These are phyloP conservation scores for Troilus luridus DNA, from an alignment of 2,888 invertebrate genomes.

Conservation along the genomic window DNA sequence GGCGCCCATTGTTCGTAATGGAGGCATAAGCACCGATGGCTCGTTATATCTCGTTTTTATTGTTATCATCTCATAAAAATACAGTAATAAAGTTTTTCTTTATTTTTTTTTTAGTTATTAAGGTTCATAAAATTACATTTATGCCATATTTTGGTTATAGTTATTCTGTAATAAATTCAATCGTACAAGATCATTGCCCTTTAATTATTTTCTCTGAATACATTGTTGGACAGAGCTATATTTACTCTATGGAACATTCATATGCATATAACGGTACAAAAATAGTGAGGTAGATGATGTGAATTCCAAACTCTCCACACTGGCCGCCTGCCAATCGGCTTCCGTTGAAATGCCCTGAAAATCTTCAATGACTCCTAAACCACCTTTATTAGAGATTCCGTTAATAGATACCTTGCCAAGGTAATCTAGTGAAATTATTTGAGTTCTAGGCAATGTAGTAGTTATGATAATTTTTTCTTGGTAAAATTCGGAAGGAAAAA, in stretches of 20 bases:
- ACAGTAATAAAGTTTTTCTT: too few relatives aligned
- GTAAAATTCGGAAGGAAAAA: too few relatives aligned
- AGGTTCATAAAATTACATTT: too few relatives aligned
- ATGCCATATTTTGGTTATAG: too few relatives aligned
- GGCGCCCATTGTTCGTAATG: too few relatives aligned
- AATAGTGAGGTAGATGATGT: neutral
- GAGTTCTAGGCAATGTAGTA: neutral
- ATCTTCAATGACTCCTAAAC: neutral
- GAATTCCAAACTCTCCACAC: neutral
- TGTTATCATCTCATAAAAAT: too few relatives aligned
- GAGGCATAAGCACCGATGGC: too few relatives aligned
- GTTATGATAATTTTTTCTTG: neutral
- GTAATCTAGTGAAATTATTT: neutral
- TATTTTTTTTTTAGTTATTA: too few relatives aligned
- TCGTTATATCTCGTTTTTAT: too few relatives aligned
- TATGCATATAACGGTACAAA: slow-evolving; percentile 28
- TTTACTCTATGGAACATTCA: neutral
- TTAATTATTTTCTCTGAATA: neutral
- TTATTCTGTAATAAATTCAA: too few relatives aligned
- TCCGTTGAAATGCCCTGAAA: slow-evolving; percentile 23
- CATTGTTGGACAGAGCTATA: neutral
- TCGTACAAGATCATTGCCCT: neutral
- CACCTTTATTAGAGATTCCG: neutral
- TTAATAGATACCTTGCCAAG: neutral
- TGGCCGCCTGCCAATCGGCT: neutral